Evolutionary conservation across 2,113 vertebrate genomes (phyloP).

Genomic region (Nothocercus julius): DNA sequence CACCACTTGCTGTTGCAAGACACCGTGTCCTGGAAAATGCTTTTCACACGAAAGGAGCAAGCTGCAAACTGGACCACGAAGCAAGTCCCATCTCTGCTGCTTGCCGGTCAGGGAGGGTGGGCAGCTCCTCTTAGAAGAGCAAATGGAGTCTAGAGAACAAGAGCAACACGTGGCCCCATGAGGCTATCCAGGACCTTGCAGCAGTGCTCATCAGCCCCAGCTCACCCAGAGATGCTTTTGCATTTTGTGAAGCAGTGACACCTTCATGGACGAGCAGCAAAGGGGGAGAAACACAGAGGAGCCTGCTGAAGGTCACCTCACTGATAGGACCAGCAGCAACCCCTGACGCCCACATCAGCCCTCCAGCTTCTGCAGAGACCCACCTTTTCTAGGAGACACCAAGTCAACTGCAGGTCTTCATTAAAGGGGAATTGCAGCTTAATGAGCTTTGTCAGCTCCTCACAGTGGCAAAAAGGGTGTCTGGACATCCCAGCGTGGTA

Average conservation of each 20-base stretch:
- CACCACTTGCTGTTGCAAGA: neutral
- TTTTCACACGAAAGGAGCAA: neutral
- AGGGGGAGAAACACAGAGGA: neutral
- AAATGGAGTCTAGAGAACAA: neutral
- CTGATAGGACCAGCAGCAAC: neutral
- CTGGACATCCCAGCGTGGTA: neutral
- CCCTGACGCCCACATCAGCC: neutral
- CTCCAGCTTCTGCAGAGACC: neutral
- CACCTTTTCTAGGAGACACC: neutral
- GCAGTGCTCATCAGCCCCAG: neutral
- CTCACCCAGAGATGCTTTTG: neutral
- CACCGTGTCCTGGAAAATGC: neutral
- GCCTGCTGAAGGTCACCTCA: neutral
- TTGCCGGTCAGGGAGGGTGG: no score
- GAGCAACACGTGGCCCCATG: neutral
- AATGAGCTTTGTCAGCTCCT: neutral
- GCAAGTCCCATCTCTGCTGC: neutral
- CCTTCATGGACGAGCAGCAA: neutral
- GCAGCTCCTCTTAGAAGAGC: neutral
- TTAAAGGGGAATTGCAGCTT: neutral
- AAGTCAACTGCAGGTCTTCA: neutral
- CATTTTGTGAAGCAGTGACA: neutral
- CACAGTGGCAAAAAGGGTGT: neutral
- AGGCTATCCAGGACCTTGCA: neutral
- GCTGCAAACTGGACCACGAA: neutral